These are phyloP conservation scores for Amblyopsis rosae DNA, from an alignment of 2,113 vertebrate genomes.

Conservation along the genomic window DNA sequence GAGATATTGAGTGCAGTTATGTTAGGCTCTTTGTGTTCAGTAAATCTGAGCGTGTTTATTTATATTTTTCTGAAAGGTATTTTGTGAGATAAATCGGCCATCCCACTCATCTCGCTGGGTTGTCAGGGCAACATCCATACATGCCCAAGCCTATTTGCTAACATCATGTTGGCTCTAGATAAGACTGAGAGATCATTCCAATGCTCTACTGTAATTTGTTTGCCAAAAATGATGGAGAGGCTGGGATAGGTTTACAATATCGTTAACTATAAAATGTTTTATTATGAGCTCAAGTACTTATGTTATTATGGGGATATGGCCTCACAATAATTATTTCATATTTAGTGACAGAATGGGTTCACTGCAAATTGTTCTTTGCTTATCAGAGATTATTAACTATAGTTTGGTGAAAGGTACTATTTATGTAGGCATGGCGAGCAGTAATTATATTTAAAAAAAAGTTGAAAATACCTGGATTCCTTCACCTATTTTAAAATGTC, in stretches of 20 bases:
- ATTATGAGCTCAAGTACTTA: slow-evolving; percentile 58
- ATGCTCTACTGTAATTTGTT: slow-evolving; percentile 21
- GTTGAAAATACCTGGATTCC: too few species aligned
- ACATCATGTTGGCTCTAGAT: slow-evolving; percentile 25
- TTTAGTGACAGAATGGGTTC: background rate
- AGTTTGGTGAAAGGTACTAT: too few species aligned
- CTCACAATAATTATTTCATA: background rate
- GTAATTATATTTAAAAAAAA: too few species aligned
- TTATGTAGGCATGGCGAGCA: too few species aligned
- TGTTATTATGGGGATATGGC: slow-evolving; percentile 20
- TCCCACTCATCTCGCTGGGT: slow-evolving; percentile 15
- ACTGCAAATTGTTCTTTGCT: too few species aligned
- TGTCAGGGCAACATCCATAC: slow-evolving; percentile 1
- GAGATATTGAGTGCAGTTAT: slow-evolving; percentile 1
- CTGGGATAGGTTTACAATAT: slow-evolving; percentile 36
- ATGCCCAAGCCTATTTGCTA: slow-evolving; percentile 14
- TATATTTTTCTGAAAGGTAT: slow-evolving; percentile 29
- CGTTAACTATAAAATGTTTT: slow-evolving; percentile 2
- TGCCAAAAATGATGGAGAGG: slow-evolving; percentile 39
- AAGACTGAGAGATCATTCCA: too few species aligned
- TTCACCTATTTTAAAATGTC: too few species aligned
- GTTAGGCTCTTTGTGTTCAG: slow-evolving; percentile 3
- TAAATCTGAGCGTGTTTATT: slow-evolving; percentile 30
- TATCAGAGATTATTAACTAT: too few species aligned
- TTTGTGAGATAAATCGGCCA: slow-evolving; percentile 48